phyloP scores from a whole-genome alignment of 2,113 vertebrate genomes.

The Romanogobio albipinnatus region DNA sequence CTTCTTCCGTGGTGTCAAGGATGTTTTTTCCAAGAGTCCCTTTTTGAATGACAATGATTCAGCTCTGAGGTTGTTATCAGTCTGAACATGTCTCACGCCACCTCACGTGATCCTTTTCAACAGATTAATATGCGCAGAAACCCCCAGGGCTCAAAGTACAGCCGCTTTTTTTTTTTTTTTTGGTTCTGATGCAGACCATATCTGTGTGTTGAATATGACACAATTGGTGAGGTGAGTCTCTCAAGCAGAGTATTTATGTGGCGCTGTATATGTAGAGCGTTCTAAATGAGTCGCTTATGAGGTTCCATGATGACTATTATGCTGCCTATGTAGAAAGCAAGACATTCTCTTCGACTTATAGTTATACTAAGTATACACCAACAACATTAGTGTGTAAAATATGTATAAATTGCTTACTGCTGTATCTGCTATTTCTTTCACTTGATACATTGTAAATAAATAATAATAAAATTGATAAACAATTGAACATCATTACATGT shows the following conservation, averaged over 20 bases:
- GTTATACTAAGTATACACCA: background rate
- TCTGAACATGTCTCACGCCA: conserved; percentile 8
- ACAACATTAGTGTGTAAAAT: background rate
- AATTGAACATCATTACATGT: too few relatives aligned
- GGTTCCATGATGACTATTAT: background rate
- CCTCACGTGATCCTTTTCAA: background rate
- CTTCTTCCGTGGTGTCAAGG: conserved; percentile 26
- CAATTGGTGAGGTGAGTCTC: background rate
- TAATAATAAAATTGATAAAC: too few relatives aligned
- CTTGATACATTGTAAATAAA: too few relatives aligned
- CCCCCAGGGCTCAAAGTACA: background rate
- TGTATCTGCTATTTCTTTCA: too few relatives aligned
- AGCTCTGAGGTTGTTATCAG: background rate
- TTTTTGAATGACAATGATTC: conserved; percentile 32
- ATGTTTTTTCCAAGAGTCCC: background rate
- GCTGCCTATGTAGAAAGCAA: background rate
- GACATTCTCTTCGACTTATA: too few relatives aligned
- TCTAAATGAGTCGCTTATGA: background rate
- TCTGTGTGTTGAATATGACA: background rate
- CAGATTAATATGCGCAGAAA: conserved; percentile 8
- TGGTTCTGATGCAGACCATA: background rate
- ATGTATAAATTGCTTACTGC: too few relatives aligned
- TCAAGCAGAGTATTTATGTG: background rate
- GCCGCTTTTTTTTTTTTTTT: background rate
- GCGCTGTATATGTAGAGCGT: background rate